Percentiles rank a stretch among this genome's conserved stretches.
Evolutionary conservation across 2,113 vertebrate species (phyloP).

Genomic region (Osmerus mordax): DNA sequence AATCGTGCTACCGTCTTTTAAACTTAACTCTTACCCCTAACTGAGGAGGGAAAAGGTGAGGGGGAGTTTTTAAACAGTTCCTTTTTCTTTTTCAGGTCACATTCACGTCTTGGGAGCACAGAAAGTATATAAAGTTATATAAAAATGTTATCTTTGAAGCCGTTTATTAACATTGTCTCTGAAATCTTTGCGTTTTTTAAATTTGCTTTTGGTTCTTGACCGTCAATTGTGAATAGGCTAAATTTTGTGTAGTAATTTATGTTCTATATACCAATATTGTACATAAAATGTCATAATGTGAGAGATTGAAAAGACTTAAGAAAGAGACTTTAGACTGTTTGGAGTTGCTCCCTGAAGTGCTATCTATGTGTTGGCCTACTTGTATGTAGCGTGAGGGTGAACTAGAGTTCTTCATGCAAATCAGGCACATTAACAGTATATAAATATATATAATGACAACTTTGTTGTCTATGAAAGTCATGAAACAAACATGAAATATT

Average conservation of each 20-base stretch:
- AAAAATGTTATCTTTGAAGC: constrained; percentile 52
- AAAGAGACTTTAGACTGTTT: constrained; percentile 71
- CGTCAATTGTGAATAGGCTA: constrained; percentile 75
- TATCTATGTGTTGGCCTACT: constrained; percentile 56
- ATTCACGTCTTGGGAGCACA: constrained; percentile 65
- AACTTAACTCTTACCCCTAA: constrained; percentile 35
- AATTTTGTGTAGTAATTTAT: constrained; percentile 78
- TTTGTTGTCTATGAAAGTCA: constrained; percentile 61
- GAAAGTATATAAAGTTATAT: constrained; percentile 66
- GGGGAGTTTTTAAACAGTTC: constrained; percentile 40
- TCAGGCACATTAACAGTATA: constrained; percentile 60
- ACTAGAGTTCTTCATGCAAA: constrained; percentile 53
- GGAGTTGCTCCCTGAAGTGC: constrained; percentile 67
- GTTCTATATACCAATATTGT: constrained; percentile 80
- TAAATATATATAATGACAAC: constrained; percentile 59
- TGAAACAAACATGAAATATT: constrained; percentile 52
- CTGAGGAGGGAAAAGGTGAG: constrained; percentile 29
- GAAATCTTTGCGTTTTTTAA: constrained; percentile 44
- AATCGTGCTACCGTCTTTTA: constrained; percentile 68
- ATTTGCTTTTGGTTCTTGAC: constrained; percentile 61
- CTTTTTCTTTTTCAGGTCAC: constrained; percentile 46
- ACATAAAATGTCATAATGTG: constrained; percentile 75
- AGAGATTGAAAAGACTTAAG: constrained; percentile 55
- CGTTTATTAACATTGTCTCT: constrained; percentile 62
- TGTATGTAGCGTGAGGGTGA: constrained; percentile 33